Conservation (phyloP, 2,113 vertebrate species). For the Thunnus maccoyii region DNA sequence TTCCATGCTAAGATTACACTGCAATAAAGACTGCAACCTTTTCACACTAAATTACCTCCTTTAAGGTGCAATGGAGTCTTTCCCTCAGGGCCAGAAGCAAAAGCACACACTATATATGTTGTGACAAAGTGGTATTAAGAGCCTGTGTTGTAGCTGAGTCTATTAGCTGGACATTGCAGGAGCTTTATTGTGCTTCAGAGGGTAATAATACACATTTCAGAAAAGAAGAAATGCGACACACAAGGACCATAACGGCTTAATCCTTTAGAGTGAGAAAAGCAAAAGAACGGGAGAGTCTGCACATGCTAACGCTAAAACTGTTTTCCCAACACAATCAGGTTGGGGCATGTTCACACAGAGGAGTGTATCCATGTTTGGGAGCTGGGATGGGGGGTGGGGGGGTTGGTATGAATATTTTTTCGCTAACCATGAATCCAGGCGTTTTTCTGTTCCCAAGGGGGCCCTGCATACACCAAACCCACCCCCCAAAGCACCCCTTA, state of each 20-base stretch:
- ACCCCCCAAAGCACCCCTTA: constrained; percentile 3
- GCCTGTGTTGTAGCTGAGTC: constrained; percentile 4
- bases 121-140: constrained; percentile 57
- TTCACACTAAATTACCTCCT: constrained; percentile 64
- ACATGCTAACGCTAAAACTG: neutral
- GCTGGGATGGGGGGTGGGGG: constrained; percentile 13
- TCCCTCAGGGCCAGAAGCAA: constrained; percentile 33
- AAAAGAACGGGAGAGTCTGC: neutral
- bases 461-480: constrained; percentile 13
- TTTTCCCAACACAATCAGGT: constrained; percentile 9
- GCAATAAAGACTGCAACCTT: constrained; percentile 43
- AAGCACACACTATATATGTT: constrained; percentile 18
- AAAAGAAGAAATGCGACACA: neutral
- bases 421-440: constrained; percentile 60
- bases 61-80: constrained; percentile 34
- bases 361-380: constrained; percentile 32
- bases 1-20: constrained; percentile 28
- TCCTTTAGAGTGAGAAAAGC: neutral
- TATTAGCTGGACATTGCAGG: constrained; percentile 36
- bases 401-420: constrained; percentile 31
- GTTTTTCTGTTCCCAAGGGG: constrained; percentile 53
- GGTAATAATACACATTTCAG: constrained; percentile 13
- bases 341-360: constrained; percentile 26
- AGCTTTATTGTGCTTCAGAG: constrained; percentile 31
- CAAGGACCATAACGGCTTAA: neutral